These are phyloP conservation scores for Lithophane leautieri DNA, from an alignment of 2,888 invertebrate genomes.

Conservation along the genomic window DNA sequence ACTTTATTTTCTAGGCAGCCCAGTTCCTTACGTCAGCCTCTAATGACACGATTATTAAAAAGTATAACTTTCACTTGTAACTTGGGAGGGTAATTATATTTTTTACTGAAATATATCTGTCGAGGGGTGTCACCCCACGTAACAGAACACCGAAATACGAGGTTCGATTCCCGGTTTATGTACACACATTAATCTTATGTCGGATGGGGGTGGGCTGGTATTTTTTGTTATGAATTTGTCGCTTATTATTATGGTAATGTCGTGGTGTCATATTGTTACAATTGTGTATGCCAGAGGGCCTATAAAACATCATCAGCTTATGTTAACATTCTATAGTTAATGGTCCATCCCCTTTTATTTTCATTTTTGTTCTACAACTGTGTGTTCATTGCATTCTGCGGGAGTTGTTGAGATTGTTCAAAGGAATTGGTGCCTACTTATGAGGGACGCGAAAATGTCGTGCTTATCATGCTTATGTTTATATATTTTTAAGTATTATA, in stretches of 20 bases:
- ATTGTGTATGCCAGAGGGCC: constrained; percentile 38
- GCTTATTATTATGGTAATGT: constrained; percentile 64
- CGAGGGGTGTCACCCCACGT: constrained; percentile 79
- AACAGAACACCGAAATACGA: constrained; percentile 83
- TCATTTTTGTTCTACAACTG: neutral
- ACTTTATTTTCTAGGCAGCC: neutral
- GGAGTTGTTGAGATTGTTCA: neutral
- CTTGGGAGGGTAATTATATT: constrained; percentile 67
- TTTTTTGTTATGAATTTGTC: constrained; percentile 74
- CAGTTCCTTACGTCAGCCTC: neutral
- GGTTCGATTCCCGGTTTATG: constrained; percentile 79
- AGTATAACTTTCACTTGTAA: constrained; percentile 27
- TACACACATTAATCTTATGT: constrained; percentile 81
- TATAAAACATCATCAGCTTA: constrained; percentile 26
- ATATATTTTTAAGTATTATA: neutral
- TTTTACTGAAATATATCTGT: constrained; percentile 68
- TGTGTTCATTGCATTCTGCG: neutral
- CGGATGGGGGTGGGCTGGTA: constrained; percentile 81
- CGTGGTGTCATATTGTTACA: constrained; percentile 57
- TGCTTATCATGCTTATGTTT: neutral
- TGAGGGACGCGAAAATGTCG: neutral
- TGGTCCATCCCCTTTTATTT: constrained; percentile 8
- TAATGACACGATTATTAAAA: constrained; percentile 17
- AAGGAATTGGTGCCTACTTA: neutral
- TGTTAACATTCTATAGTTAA: constrained; percentile 24